Evolutionary conservation across 2,888 invertebrate genomes (phyloP).

Genomic region (Andrena minutula): DNA sequence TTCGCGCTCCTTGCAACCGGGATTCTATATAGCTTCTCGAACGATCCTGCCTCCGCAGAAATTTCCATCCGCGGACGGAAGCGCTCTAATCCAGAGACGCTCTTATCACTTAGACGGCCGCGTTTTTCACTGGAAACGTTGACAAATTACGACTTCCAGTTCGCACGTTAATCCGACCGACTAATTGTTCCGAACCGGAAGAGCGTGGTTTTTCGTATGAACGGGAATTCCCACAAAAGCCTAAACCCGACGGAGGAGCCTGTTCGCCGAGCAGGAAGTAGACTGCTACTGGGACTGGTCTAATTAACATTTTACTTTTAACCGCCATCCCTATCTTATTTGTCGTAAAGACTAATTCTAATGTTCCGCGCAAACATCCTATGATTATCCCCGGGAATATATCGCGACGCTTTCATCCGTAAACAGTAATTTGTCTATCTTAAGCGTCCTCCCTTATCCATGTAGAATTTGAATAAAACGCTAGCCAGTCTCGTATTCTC

Average conservation of each 20-base stretch:
- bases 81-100: not conserved
- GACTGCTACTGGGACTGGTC: slow-evolving; percentile 24
- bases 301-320: slow-evolving; percentile 38
- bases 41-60: too few species aligned
- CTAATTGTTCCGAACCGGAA: slow-evolving; percentile 42
- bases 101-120: not conserved
- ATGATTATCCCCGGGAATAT: slow-evolving; percentile 11
- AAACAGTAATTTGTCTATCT: slow-evolving; percentile 38
- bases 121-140: slow-evolving; percentile 2
- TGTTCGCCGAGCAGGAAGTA: slow-evolving; percentile 13
- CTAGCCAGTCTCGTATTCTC: not conserved
- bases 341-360: slow-evolving; percentile 33
- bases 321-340: slow-evolving; percentile 12
- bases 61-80: too few species aligned
- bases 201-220: not conserved
- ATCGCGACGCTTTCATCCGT: slow-evolving; percentile 23
- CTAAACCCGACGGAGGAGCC: not conserved
- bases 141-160: not conserved
- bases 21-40: not conserved
- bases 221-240: slow-evolving; percentile 33
- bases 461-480: slow-evolving; percentile 1
- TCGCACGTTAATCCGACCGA: slow-evolving; percentile 24
- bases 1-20: not conserved
- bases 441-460: not conserved
- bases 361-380: not conserved